Conservation (phyloP, 2,113 vertebrate genomes). For the Leptobrachium leishanense region DNA sequence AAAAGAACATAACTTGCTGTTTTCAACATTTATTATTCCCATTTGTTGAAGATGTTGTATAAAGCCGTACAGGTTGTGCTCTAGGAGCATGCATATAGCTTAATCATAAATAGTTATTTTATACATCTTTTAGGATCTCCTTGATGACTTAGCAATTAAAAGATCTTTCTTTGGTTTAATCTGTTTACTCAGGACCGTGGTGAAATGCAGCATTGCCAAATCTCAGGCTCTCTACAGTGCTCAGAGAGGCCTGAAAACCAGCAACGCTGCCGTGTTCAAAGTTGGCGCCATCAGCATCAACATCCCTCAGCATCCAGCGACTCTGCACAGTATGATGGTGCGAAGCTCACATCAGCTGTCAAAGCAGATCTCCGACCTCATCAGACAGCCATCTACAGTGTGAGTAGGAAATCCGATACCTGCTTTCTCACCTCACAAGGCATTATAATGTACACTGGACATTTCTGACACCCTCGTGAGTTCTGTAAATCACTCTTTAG, state of each 20-base stretch:
- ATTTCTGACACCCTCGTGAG: no score
- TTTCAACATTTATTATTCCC: no score
- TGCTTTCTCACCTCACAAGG: no score
- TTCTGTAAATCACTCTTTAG: no score
- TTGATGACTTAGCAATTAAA: no score
- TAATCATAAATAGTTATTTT: no score
- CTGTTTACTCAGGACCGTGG: slow-evolving; percentile 84
- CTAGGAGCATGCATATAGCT: no score
- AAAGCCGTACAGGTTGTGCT: no score
- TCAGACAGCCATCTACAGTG: slow-evolving; percentile 88
- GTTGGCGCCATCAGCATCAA: slow-evolving; percentile 96
- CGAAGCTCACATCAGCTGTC: slow-evolving; percentile 98
- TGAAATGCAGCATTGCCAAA: slow-evolving; percentile 98
- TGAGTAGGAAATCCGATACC: slow-evolving; percentile 59
- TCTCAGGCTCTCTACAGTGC: slow-evolving; percentile 97
- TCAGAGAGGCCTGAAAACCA: slow-evolving; percentile 90
- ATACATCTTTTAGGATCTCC: no score
- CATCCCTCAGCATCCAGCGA: slow-evolving; percentile 97
- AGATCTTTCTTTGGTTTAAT: background rate
- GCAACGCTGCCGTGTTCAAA: slow-evolving; percentile 92
- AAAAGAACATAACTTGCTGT: no score
- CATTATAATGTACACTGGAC: no score
- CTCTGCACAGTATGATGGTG: slow-evolving; percentile 98
- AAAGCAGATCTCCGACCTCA: slow-evolving; percentile 97
- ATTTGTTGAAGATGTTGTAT: no score